phyloP scores from a whole-genome alignment of 2,888 invertebrate species.

The Amorpha juglandis region DNA sequence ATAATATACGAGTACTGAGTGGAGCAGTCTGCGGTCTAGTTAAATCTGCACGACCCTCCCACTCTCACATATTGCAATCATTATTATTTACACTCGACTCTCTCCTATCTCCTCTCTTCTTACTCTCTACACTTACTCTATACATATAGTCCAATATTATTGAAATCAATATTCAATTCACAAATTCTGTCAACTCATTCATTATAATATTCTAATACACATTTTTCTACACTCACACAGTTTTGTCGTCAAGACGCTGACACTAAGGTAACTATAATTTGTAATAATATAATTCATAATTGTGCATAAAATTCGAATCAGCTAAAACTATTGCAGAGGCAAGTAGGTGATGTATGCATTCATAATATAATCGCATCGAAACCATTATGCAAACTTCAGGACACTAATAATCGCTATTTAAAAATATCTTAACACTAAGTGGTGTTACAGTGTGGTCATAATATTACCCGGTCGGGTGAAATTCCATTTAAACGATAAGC shows the following conservation, averaged over 20 bases:
- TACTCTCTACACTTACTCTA: constrained; percentile 40
- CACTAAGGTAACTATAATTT: constrained; percentile 73
- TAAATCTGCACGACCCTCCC: neutral
- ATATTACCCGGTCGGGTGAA: constrained; percentile 50
- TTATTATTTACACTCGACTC: constrained; percentile 48
- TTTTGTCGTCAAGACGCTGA: constrained; percentile 53
- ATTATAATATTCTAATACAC: constrained; percentile 30
- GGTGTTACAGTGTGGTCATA: constrained; percentile 75
- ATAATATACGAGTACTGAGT: constrained; percentile 8
- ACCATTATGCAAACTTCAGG: constrained; percentile 58
- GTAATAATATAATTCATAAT: constrained; percentile 59
- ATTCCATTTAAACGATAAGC: constrained; percentile 58
- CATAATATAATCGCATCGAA: constrained; percentile 50
- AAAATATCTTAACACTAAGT: constrained; percentile 62
- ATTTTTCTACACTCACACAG: constrained; percentile 42
- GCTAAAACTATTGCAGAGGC: constrained; percentile 77
- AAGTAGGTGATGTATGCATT: constrained; percentile 78
- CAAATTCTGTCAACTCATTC: constrained; percentile 22
- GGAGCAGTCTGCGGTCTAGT: neutral
- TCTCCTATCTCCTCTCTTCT: constrained; percentile 42
- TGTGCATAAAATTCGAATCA: constrained; percentile 72
- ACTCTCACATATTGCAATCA: constrained; percentile 44
- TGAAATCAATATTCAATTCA: constrained; percentile 22
- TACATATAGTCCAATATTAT: constrained; percentile 26
- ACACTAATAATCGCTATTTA: constrained; percentile 52